phyloP scores from a whole-genome alignment of 2,888 invertebrate genomes.

The Bimastos eiseni region DNA sequence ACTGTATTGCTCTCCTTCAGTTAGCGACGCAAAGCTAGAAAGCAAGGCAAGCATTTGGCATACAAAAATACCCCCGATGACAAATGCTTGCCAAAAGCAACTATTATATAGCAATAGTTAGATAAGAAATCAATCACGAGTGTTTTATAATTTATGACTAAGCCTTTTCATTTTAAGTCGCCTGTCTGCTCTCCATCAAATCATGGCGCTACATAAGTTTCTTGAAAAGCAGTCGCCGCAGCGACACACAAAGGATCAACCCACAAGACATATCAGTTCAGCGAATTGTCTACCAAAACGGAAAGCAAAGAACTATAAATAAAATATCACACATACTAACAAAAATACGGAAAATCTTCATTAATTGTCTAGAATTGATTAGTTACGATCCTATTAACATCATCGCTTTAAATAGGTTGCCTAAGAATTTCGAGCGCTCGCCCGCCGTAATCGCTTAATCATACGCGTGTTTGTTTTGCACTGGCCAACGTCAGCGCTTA shows the following conservation, averaged over 20 bases:
- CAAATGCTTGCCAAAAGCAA: too few relatives aligned
- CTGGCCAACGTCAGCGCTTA: background rate
- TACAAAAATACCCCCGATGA: too few relatives aligned
- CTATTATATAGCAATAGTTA: background rate
- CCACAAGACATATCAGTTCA: background rate
- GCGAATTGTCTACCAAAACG: background rate
- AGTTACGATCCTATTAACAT: conserved; percentile 13
- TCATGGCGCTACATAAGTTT: background rate
- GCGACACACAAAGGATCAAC: background rate
- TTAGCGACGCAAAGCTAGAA: background rate
- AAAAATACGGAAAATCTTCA: conserved; percentile 9
- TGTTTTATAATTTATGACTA: background rate
- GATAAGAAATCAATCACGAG: background rate
- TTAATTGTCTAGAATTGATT: conserved; percentile 6
- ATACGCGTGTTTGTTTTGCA: background rate
- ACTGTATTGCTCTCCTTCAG: background rate
- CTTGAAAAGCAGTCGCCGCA: background rate
- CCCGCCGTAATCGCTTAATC: background rate
- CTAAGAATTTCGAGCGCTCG: background rate
- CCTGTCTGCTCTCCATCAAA: background rate
- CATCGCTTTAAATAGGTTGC: conserved; percentile 13
- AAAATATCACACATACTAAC: background rate
- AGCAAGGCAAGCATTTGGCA: too few relatives aligned
- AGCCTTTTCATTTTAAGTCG: background rate
- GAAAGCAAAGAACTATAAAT: background rate